Evolutionary conservation across 2,113 vertebrate genomes (phyloP).

Genomic region (Oplegnathus fasciatus): DNA sequence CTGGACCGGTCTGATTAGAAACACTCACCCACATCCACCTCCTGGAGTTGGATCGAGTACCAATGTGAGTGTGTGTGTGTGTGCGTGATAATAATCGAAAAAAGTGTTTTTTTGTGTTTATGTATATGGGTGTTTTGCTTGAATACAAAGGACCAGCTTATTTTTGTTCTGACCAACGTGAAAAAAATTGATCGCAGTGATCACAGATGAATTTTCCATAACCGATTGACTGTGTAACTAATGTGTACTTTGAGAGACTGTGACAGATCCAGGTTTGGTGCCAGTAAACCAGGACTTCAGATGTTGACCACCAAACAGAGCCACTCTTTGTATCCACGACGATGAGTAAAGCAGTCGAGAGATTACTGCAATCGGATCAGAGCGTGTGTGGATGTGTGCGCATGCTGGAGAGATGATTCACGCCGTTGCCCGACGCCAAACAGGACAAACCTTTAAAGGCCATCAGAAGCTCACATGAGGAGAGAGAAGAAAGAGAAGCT

Average conservation of each 20-base stretch:
- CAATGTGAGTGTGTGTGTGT: background rate
- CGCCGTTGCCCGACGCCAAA: constrained; percentile 12
- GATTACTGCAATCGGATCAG: constrained; percentile 30
- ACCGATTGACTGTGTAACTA: too few relatives aligned
- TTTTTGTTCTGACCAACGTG: background rate
- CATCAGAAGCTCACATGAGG: background rate
- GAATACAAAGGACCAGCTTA: background rate
- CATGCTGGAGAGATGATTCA: constrained; percentile 42
- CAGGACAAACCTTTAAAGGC: constrained; percentile 40
- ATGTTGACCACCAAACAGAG: constrained; percentile 47
- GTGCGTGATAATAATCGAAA: background rate
- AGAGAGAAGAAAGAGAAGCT: background rate
- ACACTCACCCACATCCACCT: constrained; percentile 33
- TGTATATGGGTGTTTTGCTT: background rate
- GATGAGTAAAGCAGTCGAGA: constrained; percentile 31
- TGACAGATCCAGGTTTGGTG: constrained; percentile 12
- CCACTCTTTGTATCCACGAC: constrained; percentile 17
- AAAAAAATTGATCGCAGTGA: background rate
- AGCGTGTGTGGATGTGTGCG: constrained; percentile 24
- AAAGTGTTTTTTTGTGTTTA: background rate
- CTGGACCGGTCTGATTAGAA: constrained; percentile 40
- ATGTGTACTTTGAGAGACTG: too few relatives aligned
- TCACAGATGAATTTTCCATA: background rate
- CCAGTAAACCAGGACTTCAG: constrained; percentile 29
- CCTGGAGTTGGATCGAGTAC: constrained; percentile 13